Evolutionary conservation across 1,140 invertebrate species (phyloP), one percentile per base, ranked within the genome.

Genomic region (Branchinecta lindahli): DNA sequence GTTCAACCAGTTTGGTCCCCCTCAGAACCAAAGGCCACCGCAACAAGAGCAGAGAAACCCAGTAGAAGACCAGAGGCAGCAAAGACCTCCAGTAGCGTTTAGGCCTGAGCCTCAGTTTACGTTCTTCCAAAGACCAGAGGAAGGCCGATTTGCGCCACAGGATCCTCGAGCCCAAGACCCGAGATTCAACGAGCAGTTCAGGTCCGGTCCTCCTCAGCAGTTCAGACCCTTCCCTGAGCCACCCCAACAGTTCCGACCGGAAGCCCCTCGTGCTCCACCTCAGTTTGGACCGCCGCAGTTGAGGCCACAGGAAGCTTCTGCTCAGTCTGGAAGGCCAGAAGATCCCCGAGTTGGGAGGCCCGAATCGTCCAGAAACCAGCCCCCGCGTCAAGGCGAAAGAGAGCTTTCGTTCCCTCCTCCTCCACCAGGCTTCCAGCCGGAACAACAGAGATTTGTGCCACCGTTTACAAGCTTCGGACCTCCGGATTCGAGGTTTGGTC

Each of bases 1-100:
- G 74, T 88, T 86, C 0, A 85, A 87, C 71, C 86, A 90, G 75
- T 78, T 88, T 7, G 89, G 85, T 76, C 84, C 85, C 3, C 86
- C 88, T 73, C 86, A 88, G 72, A 85, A 33, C 66, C 66, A 33
- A 12, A 1, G 67, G 46, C 70, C 3, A 46, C 45, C 45, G 21
- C 46, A 66, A 65, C 33, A 44, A 68, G 8, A 10, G 8, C 69
- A 69, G 46, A 18, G 8, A 65, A 12, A 33, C 52, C 47, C 45
- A 67, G 44, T 33, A 15, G 52, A 12, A 20, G 12, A 12, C 12
- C 52, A 12, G 18, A 61, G 12, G 18, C 12, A 12, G 52, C 12
- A 20, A 12, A 61, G 52, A 20, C 52, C 52, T 20, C 52, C 12
- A 61, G 18, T 61, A 61, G 12, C 52, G 12, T 61, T 61, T 20